Conservation (phyloP, 92 coral and sea anemone species). For the Plumapathes pennacea region DNA sequence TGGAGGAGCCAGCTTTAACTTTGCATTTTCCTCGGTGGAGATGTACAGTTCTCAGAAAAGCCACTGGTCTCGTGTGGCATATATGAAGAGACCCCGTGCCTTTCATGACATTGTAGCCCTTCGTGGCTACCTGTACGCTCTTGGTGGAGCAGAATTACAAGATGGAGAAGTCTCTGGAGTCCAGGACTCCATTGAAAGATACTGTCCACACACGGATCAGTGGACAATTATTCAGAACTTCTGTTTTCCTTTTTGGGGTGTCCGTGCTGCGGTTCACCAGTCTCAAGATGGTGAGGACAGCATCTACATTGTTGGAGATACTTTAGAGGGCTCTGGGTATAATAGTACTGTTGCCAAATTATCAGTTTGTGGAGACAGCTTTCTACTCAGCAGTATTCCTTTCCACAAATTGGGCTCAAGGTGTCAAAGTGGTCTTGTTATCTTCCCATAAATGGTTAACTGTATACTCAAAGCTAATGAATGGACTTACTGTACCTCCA, state of each 20-base stretch:
- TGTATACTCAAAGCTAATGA: too few relatives aligned
- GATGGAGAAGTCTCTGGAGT: slow-evolving; percentile 30
- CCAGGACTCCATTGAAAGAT: slow-evolving; percentile 41
- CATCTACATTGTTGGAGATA: slow-evolving; percentile 46
- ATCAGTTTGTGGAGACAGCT: slow-evolving; percentile 18
- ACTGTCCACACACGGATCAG: slow-evolving; percentile 20
- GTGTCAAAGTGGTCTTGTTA: slow-evolving; percentile 50
- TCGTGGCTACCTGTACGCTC: slow-evolving; percentile 46
- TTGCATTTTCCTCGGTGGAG: slow-evolving; percentile 53
- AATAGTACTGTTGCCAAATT: slow-evolving; percentile 42
- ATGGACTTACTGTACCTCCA: too few relatives aligned
- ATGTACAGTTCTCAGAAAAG: slow-evolving; percentile 21
- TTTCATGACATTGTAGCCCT: slow-evolving; percentile 44
- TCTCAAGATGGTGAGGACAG: slow-evolving; percentile 13
- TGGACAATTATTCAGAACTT: slow-evolving; percentile 41
- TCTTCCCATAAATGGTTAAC: slow-evolving; percentile 4
- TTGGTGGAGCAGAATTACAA: slow-evolving; percentile 55
- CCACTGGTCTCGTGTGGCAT: slow-evolving; percentile 27
- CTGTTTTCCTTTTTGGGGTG: slow-evolving; percentile 48
- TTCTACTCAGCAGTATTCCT: slow-evolving; percentile 18
- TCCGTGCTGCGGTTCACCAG: slow-evolving; percentile 40
- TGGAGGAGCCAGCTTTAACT: slow-evolving; percentile 56
- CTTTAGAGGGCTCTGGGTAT: slow-evolving; percentile 27
- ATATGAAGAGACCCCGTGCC: slow-evolving; percentile 50
- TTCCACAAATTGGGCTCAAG: slow-evolving; percentile 32